Base-by-base conservation (phyloP, 2,888 invertebrate species). In the Pammene fasciana region DNA sequence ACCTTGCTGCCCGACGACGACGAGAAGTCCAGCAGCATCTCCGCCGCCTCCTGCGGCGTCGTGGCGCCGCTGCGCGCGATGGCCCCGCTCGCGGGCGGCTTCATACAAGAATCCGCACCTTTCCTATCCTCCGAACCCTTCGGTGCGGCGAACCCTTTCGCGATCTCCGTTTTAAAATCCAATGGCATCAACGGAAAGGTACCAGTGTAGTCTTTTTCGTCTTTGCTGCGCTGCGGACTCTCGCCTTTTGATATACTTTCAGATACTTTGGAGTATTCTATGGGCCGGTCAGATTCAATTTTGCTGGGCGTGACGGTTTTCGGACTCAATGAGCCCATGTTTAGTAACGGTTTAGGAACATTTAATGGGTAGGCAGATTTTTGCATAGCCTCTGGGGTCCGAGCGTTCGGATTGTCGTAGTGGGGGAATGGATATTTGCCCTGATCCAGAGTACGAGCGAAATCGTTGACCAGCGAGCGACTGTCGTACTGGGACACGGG, bases 11-110 rank as follows among this genome's bases (percentile, higher is more conserved):
- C 94, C 2, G 94, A 93, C 11, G 93, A 90, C 13, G 94, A 92
- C 0, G 95, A 95, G 79, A 95, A 95, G 79, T 95, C 95, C 67
- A 95, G 79, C 70, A 95, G 79, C 89, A 95, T 94, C 77, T 95
- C 95, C 0, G 94, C 93, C 0, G 94, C 94, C 74, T 94, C 94
- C 71, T 94, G 94, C 0, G 94, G 92, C 14, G 93, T 90, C 0
- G 93, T 91, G 0, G 92, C 92, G 0, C 90, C 88, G 52, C 89
- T 86, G 0, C 92, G 82, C 0, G 92, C 88, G 50, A 91, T 89
- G 0, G 89, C 76, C 0, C 90, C 89, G 65, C 90, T 89, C 11
- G 87, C 86, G 9, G 93, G 90, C 26, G 91, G 91, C 77, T 92
- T 92, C 91, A 92, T 91, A 59, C 88, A 86, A 16, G 89, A 85